Evolutionary conservation across 2,888 invertebrate genomes (phyloP).

Genomic region (Lottia gigantea): DNA sequence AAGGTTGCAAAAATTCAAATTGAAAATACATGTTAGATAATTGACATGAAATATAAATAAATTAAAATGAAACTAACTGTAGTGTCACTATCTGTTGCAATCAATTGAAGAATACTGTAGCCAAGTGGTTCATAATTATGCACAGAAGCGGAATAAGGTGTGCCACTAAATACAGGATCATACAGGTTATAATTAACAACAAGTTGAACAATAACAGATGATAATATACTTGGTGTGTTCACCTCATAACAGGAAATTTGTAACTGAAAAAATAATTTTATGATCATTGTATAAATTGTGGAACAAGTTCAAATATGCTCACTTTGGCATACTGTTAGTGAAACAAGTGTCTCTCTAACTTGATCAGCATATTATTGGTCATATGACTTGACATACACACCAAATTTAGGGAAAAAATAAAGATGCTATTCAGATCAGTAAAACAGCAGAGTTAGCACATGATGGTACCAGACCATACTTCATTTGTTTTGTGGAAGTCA

Average conservation of each 20-base stretch:
- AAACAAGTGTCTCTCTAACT: no score
- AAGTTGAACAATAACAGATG: conserved; percentile 50
- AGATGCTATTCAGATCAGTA: no score
- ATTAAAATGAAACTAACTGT: conserved; percentile 37
- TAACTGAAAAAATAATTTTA: conserved; percentile 34
- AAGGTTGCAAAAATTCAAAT: no score
- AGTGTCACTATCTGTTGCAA: conserved; percentile 52
- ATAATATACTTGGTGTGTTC: conserved; percentile 44
- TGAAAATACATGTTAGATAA: no score
- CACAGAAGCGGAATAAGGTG: conserved; percentile 41
- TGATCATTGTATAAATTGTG: neutral
- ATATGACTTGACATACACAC: no score
- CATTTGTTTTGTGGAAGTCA: no score
- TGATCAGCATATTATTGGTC: no score
- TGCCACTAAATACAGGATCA: conserved; percentile 47
- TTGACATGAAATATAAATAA: neutral
- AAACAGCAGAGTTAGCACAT: no score
- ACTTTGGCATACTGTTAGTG: no score
- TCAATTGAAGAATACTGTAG: conserved; percentile 45
- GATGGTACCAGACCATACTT: no score
- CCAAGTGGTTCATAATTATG: conserved; percentile 54
- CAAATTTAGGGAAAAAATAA: no score
- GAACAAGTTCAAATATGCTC: neutral
- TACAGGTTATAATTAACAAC: conserved; percentile 54
- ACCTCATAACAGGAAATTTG: conserved; percentile 54